These are phyloP conservation scores for Onychostoma macrolepis DNA, from an alignment of 2,113 vertebrate genomes.

Conservation along the genomic window DNA sequence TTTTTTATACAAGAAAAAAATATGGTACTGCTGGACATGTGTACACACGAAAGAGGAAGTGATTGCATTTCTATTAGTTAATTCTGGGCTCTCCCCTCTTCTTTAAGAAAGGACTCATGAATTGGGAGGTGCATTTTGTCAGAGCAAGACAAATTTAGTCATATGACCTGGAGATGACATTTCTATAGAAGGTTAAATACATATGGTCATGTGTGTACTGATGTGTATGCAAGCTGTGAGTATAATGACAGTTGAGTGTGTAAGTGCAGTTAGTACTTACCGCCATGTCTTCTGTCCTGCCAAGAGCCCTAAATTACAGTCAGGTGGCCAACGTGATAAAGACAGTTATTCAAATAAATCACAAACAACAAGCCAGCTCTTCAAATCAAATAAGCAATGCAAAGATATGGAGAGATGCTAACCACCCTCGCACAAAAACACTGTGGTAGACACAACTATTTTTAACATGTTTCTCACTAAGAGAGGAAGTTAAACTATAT, in stretches of 20 bases:
- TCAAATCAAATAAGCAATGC: slow-evolving; percentile 15
- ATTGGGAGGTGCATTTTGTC: no score
- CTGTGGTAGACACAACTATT: background rate
- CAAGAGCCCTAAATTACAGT: slow-evolving; percentile 78
- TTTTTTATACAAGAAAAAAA: background rate
- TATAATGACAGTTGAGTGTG: background rate
- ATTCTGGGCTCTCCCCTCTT: background rate
- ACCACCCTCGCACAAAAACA: background rate
- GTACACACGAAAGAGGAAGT: background rate
- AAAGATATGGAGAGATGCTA: slow-evolving; percentile 5
- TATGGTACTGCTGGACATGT: background rate
- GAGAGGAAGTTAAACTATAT: background rate
- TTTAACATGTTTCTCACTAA: background rate
- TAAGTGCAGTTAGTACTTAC: slow-evolving; percentile 75
- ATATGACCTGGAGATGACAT: no score
- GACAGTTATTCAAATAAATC: slow-evolving; percentile 14
- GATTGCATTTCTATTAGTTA: background rate
- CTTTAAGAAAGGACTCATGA: no score
- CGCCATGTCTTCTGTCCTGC: slow-evolving; percentile 88
- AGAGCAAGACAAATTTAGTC: no score
- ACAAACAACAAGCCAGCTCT: background rate
- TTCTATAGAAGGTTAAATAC: background rate
- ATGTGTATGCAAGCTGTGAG: background rate
- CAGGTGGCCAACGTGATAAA: background rate
- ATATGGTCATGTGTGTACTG: background rate